Evolutionary conservation across 2,113 vertebrate species (phyloP), one percentile per base, ranked within the genome.

Genomic region (Hemibates koningsi): DNA sequence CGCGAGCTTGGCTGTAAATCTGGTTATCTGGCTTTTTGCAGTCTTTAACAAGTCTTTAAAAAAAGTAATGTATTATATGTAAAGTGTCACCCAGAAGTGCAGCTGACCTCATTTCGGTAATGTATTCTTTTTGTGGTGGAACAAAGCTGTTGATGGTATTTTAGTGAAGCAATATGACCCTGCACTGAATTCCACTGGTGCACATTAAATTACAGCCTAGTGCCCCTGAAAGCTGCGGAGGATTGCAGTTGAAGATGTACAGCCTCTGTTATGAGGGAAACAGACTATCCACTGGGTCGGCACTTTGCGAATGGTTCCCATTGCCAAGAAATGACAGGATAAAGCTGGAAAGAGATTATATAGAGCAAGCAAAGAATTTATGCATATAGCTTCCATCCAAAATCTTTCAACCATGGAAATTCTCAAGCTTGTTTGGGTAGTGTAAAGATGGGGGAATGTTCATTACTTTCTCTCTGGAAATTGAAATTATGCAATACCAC

Each of bases 101-200:
- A 34, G 68, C 86, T 92, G 94, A 90, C 94, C 93, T 89, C 81
- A 68, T 94, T 95, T 92, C 89, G 63, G 57, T 81, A 91, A 94
- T 85, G 80, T 86, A 84, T 94, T 93, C 94, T 82, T 91, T 93
- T 92, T 90, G 83, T 80, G 86, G 92, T 83, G 92, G 92, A 95
- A 95, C 93, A 92, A 95, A 96, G 93, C 94, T 91, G 89, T 94
- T 95, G 93, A 95, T 94, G 94, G 93, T 89, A 92, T 96, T 96
- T 96, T 91, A 86, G 88, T 91, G 80, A 88, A 88, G 93, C 93
- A 92, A 90, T 88, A 84, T 89, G 89, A 94, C 94, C 93, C 82
- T 12, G 43, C 36, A 2, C 63, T 91, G 88, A 90, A 93, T 93
- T 94, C 93, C 90, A 94, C 88, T 95, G 80, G 82, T 86, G 91